Percentiles rank a stretch among this genome's conserved stretches.
phyloP scores from a whole-genome alignment of 2,113 vertebrate genomes.

The Spheniscus mendiculus region DNA sequence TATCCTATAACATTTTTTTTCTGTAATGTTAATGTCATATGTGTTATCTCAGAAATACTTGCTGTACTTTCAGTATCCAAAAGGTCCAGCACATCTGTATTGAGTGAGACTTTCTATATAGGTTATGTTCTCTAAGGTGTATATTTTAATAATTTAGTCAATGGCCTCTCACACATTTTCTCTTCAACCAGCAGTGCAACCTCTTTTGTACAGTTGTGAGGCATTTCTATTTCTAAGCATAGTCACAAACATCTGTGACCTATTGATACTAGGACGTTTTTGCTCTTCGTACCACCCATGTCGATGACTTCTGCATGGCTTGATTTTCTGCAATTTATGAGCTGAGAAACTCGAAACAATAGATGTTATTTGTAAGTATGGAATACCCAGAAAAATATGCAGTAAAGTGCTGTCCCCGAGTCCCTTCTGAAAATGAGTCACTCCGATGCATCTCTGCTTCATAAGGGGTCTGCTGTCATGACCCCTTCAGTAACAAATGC shows the following conservation, averaged over 20 bases:
- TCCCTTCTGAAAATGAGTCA: not conserved
- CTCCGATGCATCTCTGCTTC: not conserved
- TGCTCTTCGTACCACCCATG: not conserved
- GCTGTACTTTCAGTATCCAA: not conserved
- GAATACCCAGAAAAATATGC: not conserved
- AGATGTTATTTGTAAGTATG: not conserved
- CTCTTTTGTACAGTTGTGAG: not conserved
- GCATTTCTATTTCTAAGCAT: not conserved
- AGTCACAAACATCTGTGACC: not conserved
- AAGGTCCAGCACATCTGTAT: not conserved
- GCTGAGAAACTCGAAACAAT: not conserved
- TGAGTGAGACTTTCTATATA: not conserved
- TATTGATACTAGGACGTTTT: rapidly evolving
- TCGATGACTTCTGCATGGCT: not conserved
- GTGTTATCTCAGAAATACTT: not conserved
- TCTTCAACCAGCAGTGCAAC: not conserved
- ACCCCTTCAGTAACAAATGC: not conserved
- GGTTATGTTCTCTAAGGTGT: not conserved
- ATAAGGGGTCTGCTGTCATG: not conserved
- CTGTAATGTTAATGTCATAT: not conserved
- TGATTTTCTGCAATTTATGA: not conserved
- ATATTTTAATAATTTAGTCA: not conserved
- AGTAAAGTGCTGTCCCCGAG: not conserved
- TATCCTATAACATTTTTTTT: not conserved
- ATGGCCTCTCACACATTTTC: not conserved